Conservation (phyloP, 35 echinoderm and acorn worm species). For the Chiridota heheva region DNA sequence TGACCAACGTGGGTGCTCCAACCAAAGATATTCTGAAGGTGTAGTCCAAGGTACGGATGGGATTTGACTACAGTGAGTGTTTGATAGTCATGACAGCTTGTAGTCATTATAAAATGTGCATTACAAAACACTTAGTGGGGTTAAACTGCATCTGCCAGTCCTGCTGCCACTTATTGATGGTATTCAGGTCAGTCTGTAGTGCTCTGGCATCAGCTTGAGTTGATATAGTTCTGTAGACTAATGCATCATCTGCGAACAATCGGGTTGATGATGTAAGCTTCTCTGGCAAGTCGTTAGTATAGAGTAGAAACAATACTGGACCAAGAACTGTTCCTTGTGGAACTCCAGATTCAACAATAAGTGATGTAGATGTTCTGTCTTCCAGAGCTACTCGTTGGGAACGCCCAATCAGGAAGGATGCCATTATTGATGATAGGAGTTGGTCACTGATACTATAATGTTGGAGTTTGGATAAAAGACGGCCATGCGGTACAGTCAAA, state of each 20-base stretch:
- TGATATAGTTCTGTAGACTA: neutral
- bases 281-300: conserved; percentile 34
- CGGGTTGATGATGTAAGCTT: neutral
- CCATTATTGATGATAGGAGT: neutral
- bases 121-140: conserved; percentile 35
- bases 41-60: too few species aligned
- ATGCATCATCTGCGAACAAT: conserved; percentile 26
- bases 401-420: conserved; percentile 11
- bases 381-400: conserved; percentile 24
- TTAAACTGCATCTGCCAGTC: conserved; percentile 44
- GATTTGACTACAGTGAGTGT: too few species aligned
- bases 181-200: conserved; percentile 23
- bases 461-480: conserved; percentile 1
- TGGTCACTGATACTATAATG: neutral
- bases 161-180: conserved; percentile 35
- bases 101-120: too few species aligned
- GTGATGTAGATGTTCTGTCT: neutral
- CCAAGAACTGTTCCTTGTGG: conserved; percentile 41
- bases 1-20: too few species aligned
- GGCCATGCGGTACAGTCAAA: conserved; percentile 28
- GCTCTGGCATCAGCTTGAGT: neutral
- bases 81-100: neutral
- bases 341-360: conserved; percentile 24
- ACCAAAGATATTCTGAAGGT: too few species aligned
- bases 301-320: conserved; percentile 13